Evolutionary conservation across 2,113 vertebrate genomes (phyloP).

Genomic region (Nansenia antarctica): DNA sequence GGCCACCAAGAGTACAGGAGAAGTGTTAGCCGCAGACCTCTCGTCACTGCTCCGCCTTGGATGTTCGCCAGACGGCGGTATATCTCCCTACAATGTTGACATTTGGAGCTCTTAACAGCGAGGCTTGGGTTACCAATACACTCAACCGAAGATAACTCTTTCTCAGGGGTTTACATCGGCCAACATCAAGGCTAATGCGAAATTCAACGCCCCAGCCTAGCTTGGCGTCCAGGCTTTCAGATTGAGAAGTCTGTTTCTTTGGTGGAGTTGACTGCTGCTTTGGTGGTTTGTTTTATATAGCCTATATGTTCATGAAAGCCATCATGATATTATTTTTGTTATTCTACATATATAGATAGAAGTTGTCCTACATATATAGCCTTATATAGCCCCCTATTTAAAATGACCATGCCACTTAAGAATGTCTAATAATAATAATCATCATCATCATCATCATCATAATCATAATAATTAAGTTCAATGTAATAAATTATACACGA

Average conservation of each 20-base stretch:
- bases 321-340: neutral
- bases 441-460: too few relatives aligned
- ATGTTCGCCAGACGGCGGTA: slow-evolving; percentile 62
- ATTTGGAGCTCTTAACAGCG: slow-evolving; percentile 70
- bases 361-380: too few relatives aligned
- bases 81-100: slow-evolving; percentile 74
- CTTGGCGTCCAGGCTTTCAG: slow-evolving; percentile 33
- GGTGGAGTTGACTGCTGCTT: neutral
- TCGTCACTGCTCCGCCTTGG: slow-evolving; percentile 43
- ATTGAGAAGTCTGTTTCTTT: slow-evolving; percentile 20
- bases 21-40: slow-evolving; percentile 31
- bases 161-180: slow-evolving; percentile 50
- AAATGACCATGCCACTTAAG: too few relatives aligned
- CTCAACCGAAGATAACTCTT: slow-evolving; percentile 57
- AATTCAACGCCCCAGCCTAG: slow-evolving; percentile 41
- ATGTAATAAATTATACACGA: neutral
- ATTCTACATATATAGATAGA: neutral
- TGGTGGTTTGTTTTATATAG: neutral
- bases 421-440: too few relatives aligned
- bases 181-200: slow-evolving; percentile 64
- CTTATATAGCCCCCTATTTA: too few relatives aligned
- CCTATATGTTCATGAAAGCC: neutral
- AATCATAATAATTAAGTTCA: neutral
- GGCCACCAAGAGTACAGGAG: slow-evolving; percentile 37
- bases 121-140: slow-evolving; percentile 65